Evolutionary conservation across 2,113 vertebrate species (phyloP), one percentile per base, ranked within the genome.

Genomic region (Benitochromis conjunctus): DNA sequence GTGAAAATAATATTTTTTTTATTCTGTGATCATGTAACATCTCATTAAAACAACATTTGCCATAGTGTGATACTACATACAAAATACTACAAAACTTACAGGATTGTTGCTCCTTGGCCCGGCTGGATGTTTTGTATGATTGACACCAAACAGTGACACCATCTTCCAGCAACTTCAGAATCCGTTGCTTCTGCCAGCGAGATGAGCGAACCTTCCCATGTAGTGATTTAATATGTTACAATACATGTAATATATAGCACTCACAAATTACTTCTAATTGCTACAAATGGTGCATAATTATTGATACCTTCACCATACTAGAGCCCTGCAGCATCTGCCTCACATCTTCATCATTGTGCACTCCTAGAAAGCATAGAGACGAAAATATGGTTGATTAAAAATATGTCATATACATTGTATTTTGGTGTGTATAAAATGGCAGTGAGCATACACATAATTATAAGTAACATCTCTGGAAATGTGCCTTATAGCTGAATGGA

Each of bases 131-230:
- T 86, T 96, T 96, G 81, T 85, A 92, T 80, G 98, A 96, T 94
- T 99, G 97, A 88, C 97, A 98, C 97, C 97, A 97, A 76, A 99
- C 89, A 0, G 97, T 99, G 62, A 97, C 90, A 1, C 98, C 97
- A 0, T 99, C 98, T 76, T 98, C 97, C 95, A 97, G 95, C 91
- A 99, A 96, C 81, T 96, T 95, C 85, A 98, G 96, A 7, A 96
- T 95, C 14, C 98, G 96, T 26, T 92, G 95, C 94, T 97, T 96
- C 88, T 96, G 96, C 95, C 96, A 97, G 26, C 94, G 96, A 79
- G 88, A 90, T 0, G 97, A 97, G 86, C 97, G 97, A 54, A 99
- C 96, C 96, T 99, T 43, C 6, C 71, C 41, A 34, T 51, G 46
- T n/a, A 51, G 31, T n/a, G 18, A 53, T 76, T 76, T 76, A n/a